These are phyloP conservation scores for Zophobas morio DNA, from an alignment of 1,140 invertebrate genomes.

Conservation along the genomic window DNA sequence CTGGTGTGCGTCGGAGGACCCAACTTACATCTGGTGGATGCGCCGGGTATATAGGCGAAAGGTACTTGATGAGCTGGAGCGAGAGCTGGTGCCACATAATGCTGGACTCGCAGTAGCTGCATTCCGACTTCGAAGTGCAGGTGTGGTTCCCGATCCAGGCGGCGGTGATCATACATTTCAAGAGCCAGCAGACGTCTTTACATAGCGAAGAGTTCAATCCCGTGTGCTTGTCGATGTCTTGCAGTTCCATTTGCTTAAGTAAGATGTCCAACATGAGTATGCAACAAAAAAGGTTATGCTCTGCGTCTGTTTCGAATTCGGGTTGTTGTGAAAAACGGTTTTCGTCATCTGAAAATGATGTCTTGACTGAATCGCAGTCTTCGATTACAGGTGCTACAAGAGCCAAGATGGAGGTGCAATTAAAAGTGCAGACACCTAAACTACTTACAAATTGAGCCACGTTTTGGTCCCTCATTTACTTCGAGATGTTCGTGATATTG, in stretches of 20 bases:
- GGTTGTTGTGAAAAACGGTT: slow-evolving; percentile 73
- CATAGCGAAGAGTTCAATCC: slow-evolving; percentile 85
- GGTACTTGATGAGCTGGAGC: slow-evolving; percentile 83
- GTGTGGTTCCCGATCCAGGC: slow-evolving; percentile 82
- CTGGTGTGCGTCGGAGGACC: not conserved
- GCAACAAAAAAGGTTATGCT: slow-evolving; percentile 91
- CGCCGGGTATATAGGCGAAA: slow-evolving; percentile 82
- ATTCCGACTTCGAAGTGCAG: slow-evolving; percentile 80
- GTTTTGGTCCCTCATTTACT: slow-evolving; percentile 64
- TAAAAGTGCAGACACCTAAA: slow-evolving; percentile 12
- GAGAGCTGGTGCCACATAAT: slow-evolving; percentile 95
- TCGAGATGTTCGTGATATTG: slow-evolving; percentile 64
- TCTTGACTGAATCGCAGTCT: slow-evolving; percentile 77
- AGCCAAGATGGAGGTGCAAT: slow-evolving; percentile 38
- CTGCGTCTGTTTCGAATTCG: slow-evolving; percentile 76
- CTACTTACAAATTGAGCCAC: slow-evolving; percentile 73
- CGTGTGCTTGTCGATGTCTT: slow-evolving; percentile 88
- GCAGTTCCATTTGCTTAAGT: slow-evolving; percentile 96
- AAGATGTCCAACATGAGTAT: slow-evolving; percentile 97
- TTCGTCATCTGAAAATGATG: slow-evolving; percentile 82
- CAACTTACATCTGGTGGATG: slow-evolving; percentile 82
- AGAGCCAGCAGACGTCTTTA: slow-evolving; percentile 82
- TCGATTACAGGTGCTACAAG: slow-evolving; percentile 75
- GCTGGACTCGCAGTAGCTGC: slow-evolving; percentile 91
- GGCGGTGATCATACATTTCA: slow-evolving; percentile 87